Evolutionary conservation across 2,888 invertebrate species (phyloP).

Genomic region (Agrotis puta): DNA sequence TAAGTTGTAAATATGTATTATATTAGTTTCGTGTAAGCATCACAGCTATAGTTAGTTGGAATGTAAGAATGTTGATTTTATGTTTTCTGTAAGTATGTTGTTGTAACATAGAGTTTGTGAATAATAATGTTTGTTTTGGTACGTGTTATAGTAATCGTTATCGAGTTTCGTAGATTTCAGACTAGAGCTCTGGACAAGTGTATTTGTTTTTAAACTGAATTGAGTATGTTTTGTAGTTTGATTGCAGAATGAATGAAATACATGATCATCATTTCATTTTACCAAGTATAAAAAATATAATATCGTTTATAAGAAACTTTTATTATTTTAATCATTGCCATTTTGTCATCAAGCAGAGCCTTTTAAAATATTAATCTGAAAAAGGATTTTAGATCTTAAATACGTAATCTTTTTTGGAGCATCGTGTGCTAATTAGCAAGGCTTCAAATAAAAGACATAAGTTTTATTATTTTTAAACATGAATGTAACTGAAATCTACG

Average conservation of each 20-base stretch:
- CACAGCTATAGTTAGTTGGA: constrained; percentile 69
- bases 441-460: not conserved
- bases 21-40: constrained; percentile 72
- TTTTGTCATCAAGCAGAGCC: constrained; percentile 3
- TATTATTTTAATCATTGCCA: constrained; percentile 5
- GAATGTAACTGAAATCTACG: constrained; percentile 47
- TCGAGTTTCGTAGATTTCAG: constrained; percentile 49
- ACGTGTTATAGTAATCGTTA: constrained; percentile 32
- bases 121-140: constrained; percentile 51
- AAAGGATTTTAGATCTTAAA: constrained; percentile 14
- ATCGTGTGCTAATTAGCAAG: constrained; percentile 2
- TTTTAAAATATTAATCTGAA: constrained; percentile 9
- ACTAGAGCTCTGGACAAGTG: constrained; percentile 4
- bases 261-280: constrained; percentile 8
- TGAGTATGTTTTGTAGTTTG: constrained; percentile 23
- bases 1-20: constrained; percentile 76
- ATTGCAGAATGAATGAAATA: constrained; percentile 8
- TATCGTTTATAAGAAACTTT: not conserved
- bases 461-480: constrained; percentile 3
- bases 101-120: constrained; percentile 48
- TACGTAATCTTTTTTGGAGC: constrained; percentile 42
- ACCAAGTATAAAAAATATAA: constrained; percentile 7
- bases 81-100: constrained; percentile 56
- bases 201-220: constrained; percentile 14
- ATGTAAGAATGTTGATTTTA: constrained; percentile 58